Percentiles rank a stretch among this genome's conserved stretches.
Evolutionary conservation across 2,113 vertebrate species (phyloP).

Genomic region (Daubentonia madagascariensis): DNA sequence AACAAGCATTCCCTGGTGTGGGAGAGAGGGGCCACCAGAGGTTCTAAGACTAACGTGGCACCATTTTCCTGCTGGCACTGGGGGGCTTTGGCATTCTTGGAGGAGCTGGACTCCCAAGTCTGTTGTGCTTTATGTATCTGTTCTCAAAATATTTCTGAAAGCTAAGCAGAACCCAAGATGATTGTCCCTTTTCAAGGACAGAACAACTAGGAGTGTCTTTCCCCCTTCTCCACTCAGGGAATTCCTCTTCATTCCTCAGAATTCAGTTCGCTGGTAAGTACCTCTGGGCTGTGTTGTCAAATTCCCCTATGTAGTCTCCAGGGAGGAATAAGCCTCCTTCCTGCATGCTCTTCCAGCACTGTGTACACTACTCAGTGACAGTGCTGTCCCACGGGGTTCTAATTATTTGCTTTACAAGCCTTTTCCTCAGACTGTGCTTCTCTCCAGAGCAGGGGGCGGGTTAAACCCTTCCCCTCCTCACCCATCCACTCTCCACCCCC

Average conservation of each 20-base stretch:
- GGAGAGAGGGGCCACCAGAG: background rate
- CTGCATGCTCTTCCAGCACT: background rate
- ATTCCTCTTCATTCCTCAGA: background rate
- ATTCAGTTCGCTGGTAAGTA: background rate
- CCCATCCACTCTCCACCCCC: background rate
- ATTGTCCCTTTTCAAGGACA: background rate
- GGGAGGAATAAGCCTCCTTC: background rate
- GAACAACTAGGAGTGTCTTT: too few relatives aligned
- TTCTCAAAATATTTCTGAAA: background rate
- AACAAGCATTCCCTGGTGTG: background rate
- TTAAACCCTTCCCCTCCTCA: background rate
- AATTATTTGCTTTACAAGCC: background rate
- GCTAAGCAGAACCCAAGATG: background rate
- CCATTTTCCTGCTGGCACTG: background rate
- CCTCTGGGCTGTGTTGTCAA: background rate
- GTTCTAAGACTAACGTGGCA: background rate
- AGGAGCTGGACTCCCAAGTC: background rate
- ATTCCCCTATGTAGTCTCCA: fast-evolving
- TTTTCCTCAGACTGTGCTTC: background rate
- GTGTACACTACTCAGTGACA: fast-evolving
- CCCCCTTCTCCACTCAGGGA: background rate
- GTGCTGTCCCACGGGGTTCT: background rate
- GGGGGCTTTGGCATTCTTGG: background rate
- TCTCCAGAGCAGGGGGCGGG: background rate
- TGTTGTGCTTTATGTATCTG: background rate